Base-by-base conservation (phyloP, 2,113 vertebrate genomes). In the Loxodonta africana region DNA sequence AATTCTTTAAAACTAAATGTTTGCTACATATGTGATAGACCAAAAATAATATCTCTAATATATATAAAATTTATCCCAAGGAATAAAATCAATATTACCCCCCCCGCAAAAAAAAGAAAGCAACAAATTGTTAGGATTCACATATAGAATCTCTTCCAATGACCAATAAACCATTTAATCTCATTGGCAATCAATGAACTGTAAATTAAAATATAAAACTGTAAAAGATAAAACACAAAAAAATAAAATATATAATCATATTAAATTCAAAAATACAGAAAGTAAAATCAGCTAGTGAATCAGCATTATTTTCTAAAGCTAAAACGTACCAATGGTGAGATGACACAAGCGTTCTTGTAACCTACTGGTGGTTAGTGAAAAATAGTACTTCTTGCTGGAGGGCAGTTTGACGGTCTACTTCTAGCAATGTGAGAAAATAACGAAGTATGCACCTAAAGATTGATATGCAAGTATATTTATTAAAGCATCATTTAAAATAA, bases 401-500 rank as follows among this genome's bases (percentile, higher is more conserved):
- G 65, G 26, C 26, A 60, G 23, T n/a, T 69, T 92, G 91, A 57
- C 20, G 62, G 6, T 41, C 76, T 81, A 69, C n/a, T 94, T 94
- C 46, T 80, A 69, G 48, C 48, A 89, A 26, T 48, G 46, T 62
- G 7, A 73, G 44, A 84, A 95, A 89, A 80, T 23, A 74, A 23
- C 48, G 11, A 51, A 67, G 46, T 82, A 69, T 51, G 5, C 5
- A 11, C 14, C 37, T 63, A 8, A 60, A 81, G 33, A 37, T 62
- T 46, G 85, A 73, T 65, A n/a, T 28, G 26, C 25, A 69, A 69
- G 25, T 62, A 20, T 60, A 7, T 76, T 80, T 73, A 82, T 88
- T 53, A 90, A 80, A 60, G 6, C 21, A 37, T 62, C 33, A 25
- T 78, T 96, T 73, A 88, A 97, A 95, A 80, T 76, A 94, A 44